Percentiles rank a stretch among this genome's conserved stretches.
Conservation (phyloP, 2,888 invertebrate species). For the Luffia ferchaultella region DNA sequence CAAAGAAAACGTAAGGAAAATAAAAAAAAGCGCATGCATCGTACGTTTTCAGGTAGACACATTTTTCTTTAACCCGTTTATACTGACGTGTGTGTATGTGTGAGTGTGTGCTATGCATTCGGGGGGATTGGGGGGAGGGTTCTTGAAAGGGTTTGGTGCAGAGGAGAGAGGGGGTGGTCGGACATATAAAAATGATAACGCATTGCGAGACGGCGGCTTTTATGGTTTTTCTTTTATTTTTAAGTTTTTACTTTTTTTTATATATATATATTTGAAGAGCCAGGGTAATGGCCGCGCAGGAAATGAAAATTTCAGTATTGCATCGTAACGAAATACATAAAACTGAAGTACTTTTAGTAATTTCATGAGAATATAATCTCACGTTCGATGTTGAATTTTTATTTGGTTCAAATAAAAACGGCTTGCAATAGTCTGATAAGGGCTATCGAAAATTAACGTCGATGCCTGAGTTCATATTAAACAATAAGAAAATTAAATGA, state of each 20-base stretch:
- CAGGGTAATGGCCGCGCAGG: constrained; percentile 21
- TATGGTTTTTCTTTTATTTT: constrained; percentile 62
- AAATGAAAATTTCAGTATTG: constrained; percentile 17
- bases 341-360: neutral
- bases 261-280: too few relatives aligned
- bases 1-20: constrained; percentile 61
- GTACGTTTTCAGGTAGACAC: constrained; percentile 67
- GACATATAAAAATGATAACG: constrained; percentile 67
- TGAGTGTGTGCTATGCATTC: constrained; percentile 39
- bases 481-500: too few relatives aligned
- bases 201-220: constrained; percentile 66
- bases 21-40: constrained; percentile 59
- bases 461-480: too few relatives aligned
- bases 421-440: neutral
- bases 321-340: constrained; percentile 16
- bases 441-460: neutral
- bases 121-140: constrained; percentile 26
- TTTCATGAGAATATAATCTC: constrained; percentile 1
- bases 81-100: constrained; percentile 39
- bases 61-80: constrained; percentile 67
- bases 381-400: neutral
- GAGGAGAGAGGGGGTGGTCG: constrained; percentile 20
- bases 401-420: neutral
- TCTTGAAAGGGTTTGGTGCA: constrained; percentile 32
- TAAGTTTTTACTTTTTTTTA: constrained; percentile 54